Conservation (phyloP, 2,113 vertebrate species). For the Heterotilapia buettikoferi region DNA sequence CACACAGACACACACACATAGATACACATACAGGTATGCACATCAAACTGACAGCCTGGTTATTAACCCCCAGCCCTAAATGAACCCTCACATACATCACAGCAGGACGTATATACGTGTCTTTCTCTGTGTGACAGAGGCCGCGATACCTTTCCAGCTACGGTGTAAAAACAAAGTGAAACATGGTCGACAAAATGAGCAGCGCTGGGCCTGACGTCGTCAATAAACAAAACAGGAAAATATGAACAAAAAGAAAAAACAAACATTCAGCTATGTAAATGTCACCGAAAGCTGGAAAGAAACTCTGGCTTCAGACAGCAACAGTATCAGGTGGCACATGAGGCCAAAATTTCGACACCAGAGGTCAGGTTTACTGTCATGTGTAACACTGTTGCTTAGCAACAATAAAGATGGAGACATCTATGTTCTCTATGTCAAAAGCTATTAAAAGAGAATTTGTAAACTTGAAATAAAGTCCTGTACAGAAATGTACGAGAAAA, state of each 20-base stretch:
- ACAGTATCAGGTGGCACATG: background rate
- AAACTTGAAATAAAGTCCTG: background rate
- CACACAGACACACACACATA: background rate
- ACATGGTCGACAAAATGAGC: background rate
- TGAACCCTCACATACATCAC: conserved; percentile 11
- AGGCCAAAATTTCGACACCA: background rate
- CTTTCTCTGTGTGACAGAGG: background rate
- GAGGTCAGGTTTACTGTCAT: background rate
- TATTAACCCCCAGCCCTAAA: conserved; percentile 36
- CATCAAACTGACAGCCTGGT: conserved; percentile 35
- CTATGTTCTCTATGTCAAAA: background rate
- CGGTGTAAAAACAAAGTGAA: background rate
- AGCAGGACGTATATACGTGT: background rate
- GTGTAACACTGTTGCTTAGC: background rate
- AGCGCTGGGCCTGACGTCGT: background rate
- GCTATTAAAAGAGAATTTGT: background rate
- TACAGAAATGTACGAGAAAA: background rate
- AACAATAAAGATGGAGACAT: background rate
- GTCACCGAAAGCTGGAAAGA: background rate
- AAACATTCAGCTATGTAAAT: background rate
- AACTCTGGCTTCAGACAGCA: background rate
- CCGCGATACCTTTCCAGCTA: background rate
- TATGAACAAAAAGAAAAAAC: background rate
- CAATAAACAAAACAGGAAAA: background rate
- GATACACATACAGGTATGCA: conserved; percentile 22